phyloP scores from a whole-genome alignment of 2,888 invertebrate species.

The Tuberolachnus salignus region DNA sequence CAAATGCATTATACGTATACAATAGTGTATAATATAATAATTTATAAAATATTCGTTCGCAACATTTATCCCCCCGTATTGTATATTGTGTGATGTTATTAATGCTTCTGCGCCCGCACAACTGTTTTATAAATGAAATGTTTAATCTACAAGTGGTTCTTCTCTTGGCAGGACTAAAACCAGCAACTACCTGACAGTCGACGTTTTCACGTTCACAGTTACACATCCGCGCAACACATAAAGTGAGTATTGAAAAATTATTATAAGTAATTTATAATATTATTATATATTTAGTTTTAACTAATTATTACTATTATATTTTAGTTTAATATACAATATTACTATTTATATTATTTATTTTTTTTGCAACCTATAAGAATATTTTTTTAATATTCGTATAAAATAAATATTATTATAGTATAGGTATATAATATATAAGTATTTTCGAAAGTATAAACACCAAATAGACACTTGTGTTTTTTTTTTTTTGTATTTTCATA shows the following conservation, averaged over 20 bases:
- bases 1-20: background rate
- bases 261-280: background rate
- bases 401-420: background rate
- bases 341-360: background rate
- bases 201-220: slow-evolving; percentile 53
- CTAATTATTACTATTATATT: background rate
- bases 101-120: slow-evolving; percentile 40
- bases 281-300: background rate
- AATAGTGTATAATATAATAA: background rate
- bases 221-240: slow-evolving; percentile 30
- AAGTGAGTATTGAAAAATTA: slow-evolving; percentile 29
- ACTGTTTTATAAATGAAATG: slow-evolving; percentile 44
- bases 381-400: background rate
- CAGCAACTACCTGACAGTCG: slow-evolving; percentile 48
- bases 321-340: background rate
- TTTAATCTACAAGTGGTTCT: slow-evolving; percentile 58
- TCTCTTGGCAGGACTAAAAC: slow-evolving; percentile 43
- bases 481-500: background rate
- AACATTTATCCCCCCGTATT: slow-evolving; percentile 23
- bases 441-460: background rate
- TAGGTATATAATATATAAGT: background rate
- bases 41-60: no score
- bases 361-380: background rate
- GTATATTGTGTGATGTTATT: background rate
- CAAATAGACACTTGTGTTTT: no score